Evolutionary conservation across 2,797 vertebrate genomes (phyloP).

Genomic region (Podarcis siculus): DNA sequence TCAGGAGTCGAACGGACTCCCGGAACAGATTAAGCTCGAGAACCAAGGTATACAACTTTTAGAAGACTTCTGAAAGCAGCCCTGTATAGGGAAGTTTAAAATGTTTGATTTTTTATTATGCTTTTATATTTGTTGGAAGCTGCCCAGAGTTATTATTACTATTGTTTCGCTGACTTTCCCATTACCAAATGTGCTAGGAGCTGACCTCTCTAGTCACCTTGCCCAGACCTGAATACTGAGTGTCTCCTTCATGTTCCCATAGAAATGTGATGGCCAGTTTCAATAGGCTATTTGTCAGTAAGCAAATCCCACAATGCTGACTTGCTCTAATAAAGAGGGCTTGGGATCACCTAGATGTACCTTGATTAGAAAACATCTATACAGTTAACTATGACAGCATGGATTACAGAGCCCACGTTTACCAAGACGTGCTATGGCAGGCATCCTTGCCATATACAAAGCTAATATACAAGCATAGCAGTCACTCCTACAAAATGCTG

Average conservation of each 20-base stretch:
- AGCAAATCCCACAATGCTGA: too few species aligned
- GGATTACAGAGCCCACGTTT: too few species aligned
- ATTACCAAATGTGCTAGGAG: not conserved
- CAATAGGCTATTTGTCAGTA: not conserved
- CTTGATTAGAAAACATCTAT: not conserved
- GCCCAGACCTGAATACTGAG: not conserved
- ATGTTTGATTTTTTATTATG: too few species aligned
- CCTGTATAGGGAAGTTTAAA: too few species aligned
- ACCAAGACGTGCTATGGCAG: not conserved
- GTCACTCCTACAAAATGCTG: slow-evolving; percentile 40
- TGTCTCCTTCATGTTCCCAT: not conserved
- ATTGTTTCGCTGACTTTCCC: not conserved
- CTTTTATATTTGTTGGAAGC: too few species aligned
- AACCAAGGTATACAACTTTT: too few species aligned
- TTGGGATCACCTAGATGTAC: not conserved
- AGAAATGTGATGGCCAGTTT: not conserved
- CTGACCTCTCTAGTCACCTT: not conserved
- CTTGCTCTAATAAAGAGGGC: not conserved
- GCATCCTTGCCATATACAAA: too few species aligned
- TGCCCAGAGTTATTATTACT: too few species aligned
- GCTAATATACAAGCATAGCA: not conserved
- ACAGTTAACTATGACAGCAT: not conserved
- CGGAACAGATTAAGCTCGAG: too few species aligned
- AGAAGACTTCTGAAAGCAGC: too few species aligned
- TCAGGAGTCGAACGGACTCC: too few species aligned